A percentile compares a stretch with the other conserved stretches of the same genome.
These are phyloP conservation scores for Chalcis sispes DNA, from an alignment of 2,888 invertebrate genomes.

Conservation along the genomic window DNA sequence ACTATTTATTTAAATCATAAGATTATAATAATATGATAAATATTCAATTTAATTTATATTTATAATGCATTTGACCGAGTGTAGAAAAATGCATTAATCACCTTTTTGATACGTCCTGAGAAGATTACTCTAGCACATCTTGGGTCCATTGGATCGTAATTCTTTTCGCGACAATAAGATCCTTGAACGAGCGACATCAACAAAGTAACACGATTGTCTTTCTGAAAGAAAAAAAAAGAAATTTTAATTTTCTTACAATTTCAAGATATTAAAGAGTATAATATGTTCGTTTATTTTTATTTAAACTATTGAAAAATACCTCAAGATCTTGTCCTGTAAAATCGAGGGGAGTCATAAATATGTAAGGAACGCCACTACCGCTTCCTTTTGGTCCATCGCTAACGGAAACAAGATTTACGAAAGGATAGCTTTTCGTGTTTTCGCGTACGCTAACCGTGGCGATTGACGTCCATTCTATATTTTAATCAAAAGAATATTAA, in stretches of 20 bases:
- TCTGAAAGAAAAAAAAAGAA: slow-evolving; percentile 72
- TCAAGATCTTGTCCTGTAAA: slow-evolving; percentile 82
- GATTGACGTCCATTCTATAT: slow-evolving; percentile 84
- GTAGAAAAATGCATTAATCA: slow-evolving; percentile 66
- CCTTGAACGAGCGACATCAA: slow-evolving; percentile 84
- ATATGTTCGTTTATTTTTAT: too few relatives aligned
- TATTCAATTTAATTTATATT: too few relatives aligned
- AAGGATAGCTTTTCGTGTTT: slow-evolving; percentile 81
- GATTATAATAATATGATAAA: background rate
- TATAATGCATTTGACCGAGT: too few relatives aligned
- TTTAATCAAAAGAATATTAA: too few relatives aligned
- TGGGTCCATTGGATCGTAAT: slow-evolving; percentile 86
- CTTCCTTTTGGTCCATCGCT: slow-evolving; percentile 83
- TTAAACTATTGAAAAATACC: background rate
- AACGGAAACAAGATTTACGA: slow-evolving; percentile 83
- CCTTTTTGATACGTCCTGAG: slow-evolving; percentile 82
- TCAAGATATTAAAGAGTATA: slow-evolving; percentile 3
- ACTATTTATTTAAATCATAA: too few relatives aligned
- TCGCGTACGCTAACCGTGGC: slow-evolving; percentile 82
- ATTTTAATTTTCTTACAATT: background rate
- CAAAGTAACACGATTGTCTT: slow-evolving; percentile 82
- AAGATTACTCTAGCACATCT: slow-evolving; percentile 85
- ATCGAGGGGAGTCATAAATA: slow-evolving; percentile 85
- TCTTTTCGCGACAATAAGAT: slow-evolving; percentile 80
- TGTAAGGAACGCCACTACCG: slow-evolving; percentile 85